A percentile compares a stretch with the other conserved stretches of the same genome.
Evolutionary conservation across 2,888 invertebrate genomes (phyloP).

Genomic region (Tachina fera): DNA sequence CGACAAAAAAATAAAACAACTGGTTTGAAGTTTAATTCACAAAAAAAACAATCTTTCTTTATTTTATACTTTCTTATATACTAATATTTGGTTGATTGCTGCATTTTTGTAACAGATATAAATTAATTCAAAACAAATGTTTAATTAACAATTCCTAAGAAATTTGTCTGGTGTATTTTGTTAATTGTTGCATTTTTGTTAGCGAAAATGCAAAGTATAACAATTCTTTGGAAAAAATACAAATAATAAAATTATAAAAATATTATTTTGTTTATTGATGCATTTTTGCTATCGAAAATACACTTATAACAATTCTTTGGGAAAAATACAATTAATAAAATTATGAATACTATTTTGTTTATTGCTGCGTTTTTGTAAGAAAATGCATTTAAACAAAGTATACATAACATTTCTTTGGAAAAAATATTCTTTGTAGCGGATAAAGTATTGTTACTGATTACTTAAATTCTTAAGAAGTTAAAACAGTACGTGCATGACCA

Average conservation of each 20-base stretch:
- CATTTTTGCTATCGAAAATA: no score
- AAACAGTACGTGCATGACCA: background rate
- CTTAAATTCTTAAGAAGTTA: constrained; percentile 2
- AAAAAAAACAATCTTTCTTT: background rate
- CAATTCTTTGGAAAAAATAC: constrained; percentile 17
- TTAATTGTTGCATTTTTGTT: constrained; percentile 5
- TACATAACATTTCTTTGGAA: background rate
- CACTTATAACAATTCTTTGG: background rate
- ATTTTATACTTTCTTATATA: background rate
- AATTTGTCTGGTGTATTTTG: background rate
- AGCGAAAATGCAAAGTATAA: background rate
- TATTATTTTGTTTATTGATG: background rate
- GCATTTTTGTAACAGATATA: background rate
- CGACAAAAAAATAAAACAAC: no score
- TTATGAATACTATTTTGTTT: no score
- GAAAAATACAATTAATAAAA: no score
- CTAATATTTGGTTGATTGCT: background rate
- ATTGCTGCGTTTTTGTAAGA: no score
- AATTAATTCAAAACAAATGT: background rate
- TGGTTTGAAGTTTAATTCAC: no score
- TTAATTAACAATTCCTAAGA: background rate
- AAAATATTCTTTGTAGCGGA: constrained; percentile 17
- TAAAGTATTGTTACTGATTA: background rate
- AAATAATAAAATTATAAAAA: background rate
- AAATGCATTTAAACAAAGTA: no score